phyloP scores from a whole-genome alignment of 2,797 vertebrate genomes.

The Notamacropus eugenii region DNA sequence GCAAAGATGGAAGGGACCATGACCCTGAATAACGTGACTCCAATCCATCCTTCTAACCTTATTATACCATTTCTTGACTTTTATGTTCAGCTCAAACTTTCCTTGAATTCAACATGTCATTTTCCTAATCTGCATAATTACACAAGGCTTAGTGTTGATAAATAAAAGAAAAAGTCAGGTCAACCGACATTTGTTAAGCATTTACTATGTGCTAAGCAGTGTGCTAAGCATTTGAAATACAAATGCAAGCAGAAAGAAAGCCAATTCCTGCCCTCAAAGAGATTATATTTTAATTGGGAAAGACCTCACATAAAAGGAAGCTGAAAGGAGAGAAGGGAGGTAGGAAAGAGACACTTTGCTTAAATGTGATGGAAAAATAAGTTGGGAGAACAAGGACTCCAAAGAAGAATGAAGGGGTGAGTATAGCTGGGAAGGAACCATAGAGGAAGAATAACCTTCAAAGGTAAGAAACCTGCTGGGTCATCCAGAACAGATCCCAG shows the following conservation, averaged over 20 bases:
- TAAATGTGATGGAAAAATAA: background rate
- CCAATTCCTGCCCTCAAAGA: background rate
- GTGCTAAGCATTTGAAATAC: background rate
- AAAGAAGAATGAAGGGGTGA: background rate
- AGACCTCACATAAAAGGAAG: background rate
- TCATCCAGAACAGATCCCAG: background rate
- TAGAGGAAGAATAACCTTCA: background rate
- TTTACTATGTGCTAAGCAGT: background rate
- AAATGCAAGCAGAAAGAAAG: background rate
- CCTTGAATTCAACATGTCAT: background rate
- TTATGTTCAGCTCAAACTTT: background rate
- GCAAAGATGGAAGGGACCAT: too few relatives aligned
- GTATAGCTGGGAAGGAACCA: background rate
- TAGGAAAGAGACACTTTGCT: background rate
- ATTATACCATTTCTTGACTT: background rate
- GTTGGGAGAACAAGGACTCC: background rate
- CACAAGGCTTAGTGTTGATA: background rate
- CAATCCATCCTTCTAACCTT: background rate
- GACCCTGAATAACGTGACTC: background rate
- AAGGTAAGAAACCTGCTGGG: background rate
- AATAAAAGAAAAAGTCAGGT: background rate
- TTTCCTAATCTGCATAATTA: background rate
- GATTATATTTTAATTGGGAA: background rate
- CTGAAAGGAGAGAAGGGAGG: background rate
- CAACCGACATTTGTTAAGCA: background rate